Evolutionary conservation across 2,113 vertebrate species (phyloP).

Genomic region (Nicator chloris): DNA sequence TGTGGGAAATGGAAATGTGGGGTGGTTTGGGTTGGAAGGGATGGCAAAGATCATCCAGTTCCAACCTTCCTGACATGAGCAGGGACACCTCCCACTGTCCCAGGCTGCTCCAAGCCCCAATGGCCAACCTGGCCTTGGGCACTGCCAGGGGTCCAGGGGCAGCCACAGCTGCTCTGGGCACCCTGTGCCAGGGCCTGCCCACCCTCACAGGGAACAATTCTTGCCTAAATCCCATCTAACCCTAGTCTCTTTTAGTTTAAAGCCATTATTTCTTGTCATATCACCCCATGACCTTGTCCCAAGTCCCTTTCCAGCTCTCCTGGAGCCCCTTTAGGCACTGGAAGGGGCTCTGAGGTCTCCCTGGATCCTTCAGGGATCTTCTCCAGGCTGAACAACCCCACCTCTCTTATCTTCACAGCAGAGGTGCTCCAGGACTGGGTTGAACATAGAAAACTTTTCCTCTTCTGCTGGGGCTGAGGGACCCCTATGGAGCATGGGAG

Average conservation of each 20-base stretch:
- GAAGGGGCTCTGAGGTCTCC: not conserved
- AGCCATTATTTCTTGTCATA: not conserved
- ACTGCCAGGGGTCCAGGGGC: not conserved
- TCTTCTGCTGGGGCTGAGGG: not conserved
- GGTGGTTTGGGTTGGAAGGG: not conserved
- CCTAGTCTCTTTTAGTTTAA: not conserved
- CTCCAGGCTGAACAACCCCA: not conserved
- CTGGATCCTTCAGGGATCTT: not conserved
- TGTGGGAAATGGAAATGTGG: not conserved
- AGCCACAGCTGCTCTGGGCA: not conserved
- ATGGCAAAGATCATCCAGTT: rapidly evolving
- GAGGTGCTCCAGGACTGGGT: too few species aligned
- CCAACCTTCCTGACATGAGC: not conserved
- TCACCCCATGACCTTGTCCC: not conserved
- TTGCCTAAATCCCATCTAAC: not conserved
- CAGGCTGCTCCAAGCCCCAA: not conserved
- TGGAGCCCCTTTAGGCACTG: not conserved
- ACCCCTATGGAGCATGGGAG: rapidly evolving
- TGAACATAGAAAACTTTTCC: not conserved
- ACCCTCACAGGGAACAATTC: not conserved
- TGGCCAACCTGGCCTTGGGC: not conserved
- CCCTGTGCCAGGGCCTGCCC: not conserved
- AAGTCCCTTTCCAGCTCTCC: not conserved
- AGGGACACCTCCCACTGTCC: not conserved
- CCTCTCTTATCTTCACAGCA: not conserved